Conservation (phyloP, 2,797 vertebrate species). For the Aeoliscus strigatus region DNA sequence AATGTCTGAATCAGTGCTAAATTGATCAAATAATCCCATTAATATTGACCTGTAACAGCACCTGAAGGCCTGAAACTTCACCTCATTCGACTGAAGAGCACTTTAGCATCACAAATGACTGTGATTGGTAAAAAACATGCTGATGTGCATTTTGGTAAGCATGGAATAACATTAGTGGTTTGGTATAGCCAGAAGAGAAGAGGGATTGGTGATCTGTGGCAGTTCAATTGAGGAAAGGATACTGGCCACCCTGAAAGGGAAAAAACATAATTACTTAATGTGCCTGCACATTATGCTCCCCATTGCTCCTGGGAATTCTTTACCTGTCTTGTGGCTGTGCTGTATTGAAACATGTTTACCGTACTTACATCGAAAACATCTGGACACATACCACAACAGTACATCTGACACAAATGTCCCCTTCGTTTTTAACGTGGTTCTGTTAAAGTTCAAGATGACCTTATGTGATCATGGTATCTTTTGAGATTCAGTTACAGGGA, state of each 20-base stretch:
- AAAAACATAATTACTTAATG: constrained; percentile 67
- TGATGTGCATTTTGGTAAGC: constrained; percentile 51
- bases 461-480: too few relatives aligned
- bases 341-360: too few relatives aligned
- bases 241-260: constrained; percentile 53
- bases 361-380: too few relatives aligned
- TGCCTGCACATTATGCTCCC: constrained; percentile 36
- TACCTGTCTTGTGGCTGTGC: constrained; percentile 50
- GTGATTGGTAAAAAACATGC: constrained; percentile 59
- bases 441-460: too few relatives aligned
- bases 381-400: too few relatives aligned
- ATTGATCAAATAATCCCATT: constrained; percentile 52
- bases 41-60: constrained; percentile 58
- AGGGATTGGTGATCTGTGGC: constrained; percentile 51
- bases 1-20: constrained; percentile 46
- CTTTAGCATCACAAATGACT: constrained; percentile 46
- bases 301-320: constrained; percentile 55
- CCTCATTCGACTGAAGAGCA: constrained; percentile 23
- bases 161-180: constrained; percentile 60
- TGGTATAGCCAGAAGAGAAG: constrained; percentile 37
- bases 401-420: too few relatives aligned
- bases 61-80: constrained; percentile 43
- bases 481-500: too few relatives aligned
- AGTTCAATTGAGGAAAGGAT: constrained; percentile 61
- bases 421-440: too few relatives aligned